phyloP scores from a whole-genome alignment of 2,113 vertebrate species.

The Genyomyrus donnyi region DNA sequence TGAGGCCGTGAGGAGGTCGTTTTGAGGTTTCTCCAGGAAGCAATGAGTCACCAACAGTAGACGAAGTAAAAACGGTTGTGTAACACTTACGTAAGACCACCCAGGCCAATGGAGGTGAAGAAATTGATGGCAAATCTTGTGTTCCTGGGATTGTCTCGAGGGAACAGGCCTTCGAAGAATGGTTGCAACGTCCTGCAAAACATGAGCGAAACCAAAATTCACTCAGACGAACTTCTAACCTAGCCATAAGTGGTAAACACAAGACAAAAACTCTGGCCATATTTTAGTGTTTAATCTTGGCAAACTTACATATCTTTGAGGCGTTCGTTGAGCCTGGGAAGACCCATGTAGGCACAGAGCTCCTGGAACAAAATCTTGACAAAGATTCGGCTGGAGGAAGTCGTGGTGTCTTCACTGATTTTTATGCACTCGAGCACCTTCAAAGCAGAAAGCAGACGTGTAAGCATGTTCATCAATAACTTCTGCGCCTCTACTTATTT shows the following conservation, averaged over 20 bases:
- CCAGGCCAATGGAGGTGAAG: constrained; percentile 96
- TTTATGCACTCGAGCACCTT: constrained; percentile 91
- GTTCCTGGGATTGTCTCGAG: constrained; percentile 94
- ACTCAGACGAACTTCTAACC: background rate
- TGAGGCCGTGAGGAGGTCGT: constrained; percentile 16
- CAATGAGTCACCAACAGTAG: background rate
- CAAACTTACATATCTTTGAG: constrained; percentile 82
- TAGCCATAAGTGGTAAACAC: background rate
- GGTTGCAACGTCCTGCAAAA: constrained; percentile 77
- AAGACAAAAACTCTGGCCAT: background rate
- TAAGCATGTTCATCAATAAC: background rate
- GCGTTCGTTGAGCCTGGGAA: constrained; percentile 87
- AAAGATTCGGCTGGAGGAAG: constrained; percentile 95
- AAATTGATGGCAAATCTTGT: constrained; percentile 98
- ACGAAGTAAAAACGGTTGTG: background rate
- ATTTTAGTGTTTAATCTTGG: background rate
- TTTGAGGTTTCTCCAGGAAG: background rate
- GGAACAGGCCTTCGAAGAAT: constrained; percentile 91
- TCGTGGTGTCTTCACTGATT: constrained; percentile 94
- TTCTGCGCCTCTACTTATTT: background rate
- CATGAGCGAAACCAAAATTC: constrained; percentile 22
- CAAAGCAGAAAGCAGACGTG: constrained; percentile 11
- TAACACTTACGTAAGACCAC: constrained; percentile 87
- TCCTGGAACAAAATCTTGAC: constrained; percentile 99
- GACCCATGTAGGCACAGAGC: constrained; percentile 96